Percentiles rank a stretch among this genome's conserved stretches.
Evolutionary conservation across 2,888 invertebrate genomes (phyloP).

Genomic region (Rotaria socialis): DNA sequence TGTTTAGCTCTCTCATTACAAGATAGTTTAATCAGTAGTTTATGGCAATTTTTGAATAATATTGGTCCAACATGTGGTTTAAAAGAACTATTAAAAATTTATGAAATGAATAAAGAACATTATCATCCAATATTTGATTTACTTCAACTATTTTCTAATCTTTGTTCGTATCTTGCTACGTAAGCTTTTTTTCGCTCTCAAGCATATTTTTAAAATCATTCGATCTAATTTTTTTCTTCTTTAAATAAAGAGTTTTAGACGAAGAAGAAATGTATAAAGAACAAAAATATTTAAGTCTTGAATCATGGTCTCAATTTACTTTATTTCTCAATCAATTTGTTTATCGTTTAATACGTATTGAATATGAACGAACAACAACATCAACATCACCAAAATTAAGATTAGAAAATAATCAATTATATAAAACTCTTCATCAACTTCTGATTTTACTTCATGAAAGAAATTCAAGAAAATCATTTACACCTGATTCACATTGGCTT

Average conservation of each 20-base stretch:
- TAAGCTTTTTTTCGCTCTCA: background rate
- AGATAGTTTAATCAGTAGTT: slow-evolving; percentile 42
- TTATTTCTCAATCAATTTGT: slow-evolving; percentile 41
- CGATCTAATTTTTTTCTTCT: background rate
- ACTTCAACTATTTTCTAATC: slow-evolving; percentile 40
- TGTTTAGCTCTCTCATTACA: slow-evolving; percentile 39
- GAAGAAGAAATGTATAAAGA: slow-evolving; percentile 45
- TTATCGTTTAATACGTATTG: slow-evolving; percentile 35
- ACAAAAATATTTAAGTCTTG: slow-evolving; percentile 39
- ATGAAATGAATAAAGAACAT: slow-evolving; percentile 13
- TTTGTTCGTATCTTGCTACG: slow-evolving; percentile 41
- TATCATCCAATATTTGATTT: slow-evolving; percentile 43
- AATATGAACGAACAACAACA: slow-evolving; percentile 14
- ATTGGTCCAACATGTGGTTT: slow-evolving; percentile 43
- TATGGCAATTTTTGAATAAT: slow-evolving; percentile 42
- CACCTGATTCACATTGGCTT: background rate
- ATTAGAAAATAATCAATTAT: slow-evolving; percentile 38
- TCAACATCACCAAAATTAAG: background rate
- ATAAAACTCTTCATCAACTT: slow-evolving; percentile 41
- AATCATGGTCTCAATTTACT: slow-evolving; percentile 30
- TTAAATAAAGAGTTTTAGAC: slow-evolving; percentile 40
- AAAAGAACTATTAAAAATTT: slow-evolving; percentile 40
- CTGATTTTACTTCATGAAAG: slow-evolving; percentile 34
- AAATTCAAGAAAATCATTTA: slow-evolving; percentile 40
- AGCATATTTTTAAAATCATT: background rate